A percentile compares a stretch with the other conserved stretches of the same genome.
Evolutionary conservation across 1,140 invertebrate species (phyloP).

Genomic region (Drosophila lowei): DNA sequence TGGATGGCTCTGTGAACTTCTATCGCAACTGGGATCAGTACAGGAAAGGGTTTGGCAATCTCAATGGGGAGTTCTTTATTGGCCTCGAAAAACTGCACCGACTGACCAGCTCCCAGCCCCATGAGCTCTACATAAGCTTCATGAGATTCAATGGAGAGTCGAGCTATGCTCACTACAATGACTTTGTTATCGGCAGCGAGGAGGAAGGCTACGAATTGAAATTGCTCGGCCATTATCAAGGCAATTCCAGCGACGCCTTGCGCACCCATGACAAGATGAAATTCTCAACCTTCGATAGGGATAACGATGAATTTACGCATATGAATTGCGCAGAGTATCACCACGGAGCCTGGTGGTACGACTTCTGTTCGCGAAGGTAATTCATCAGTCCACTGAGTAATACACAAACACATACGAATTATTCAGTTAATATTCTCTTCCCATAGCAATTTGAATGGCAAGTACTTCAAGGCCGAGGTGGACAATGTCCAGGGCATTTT

Average conservation of each 20-base stretch:
- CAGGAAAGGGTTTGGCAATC: constrained; percentile 86
- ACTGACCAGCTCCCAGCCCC: constrained; percentile 85
- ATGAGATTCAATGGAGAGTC: constrained; percentile 85
- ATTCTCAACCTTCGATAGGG: constrained; percentile 82
- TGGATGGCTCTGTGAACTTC: constrained; percentile 87
- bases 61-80: constrained; percentile 87
- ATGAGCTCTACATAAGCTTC: constrained; percentile 87
- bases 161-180: constrained; percentile 86
- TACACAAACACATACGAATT: neutral
- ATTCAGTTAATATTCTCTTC: neutral
- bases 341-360: constrained; percentile 88
- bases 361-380: constrained; percentile 78
- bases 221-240: constrained; percentile 85
- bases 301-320: constrained; percentile 87
- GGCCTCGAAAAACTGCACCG: constrained; percentile 86
- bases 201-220: constrained; percentile 87
- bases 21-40: constrained; percentile 86
- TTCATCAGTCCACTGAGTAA: no score
- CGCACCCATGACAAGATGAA: constrained; percentile 71
- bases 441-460: constrained; percentile 66
- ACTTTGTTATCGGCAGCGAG: constrained; percentile 87
- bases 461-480: constrained; percentile 52
- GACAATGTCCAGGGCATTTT: constrained; percentile 53
- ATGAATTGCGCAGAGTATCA: constrained; percentile 86
- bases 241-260: constrained; percentile 65